Base-by-base conservation (phyloP, 2,797 vertebrate species). In the Malurus splendens region DNA sequence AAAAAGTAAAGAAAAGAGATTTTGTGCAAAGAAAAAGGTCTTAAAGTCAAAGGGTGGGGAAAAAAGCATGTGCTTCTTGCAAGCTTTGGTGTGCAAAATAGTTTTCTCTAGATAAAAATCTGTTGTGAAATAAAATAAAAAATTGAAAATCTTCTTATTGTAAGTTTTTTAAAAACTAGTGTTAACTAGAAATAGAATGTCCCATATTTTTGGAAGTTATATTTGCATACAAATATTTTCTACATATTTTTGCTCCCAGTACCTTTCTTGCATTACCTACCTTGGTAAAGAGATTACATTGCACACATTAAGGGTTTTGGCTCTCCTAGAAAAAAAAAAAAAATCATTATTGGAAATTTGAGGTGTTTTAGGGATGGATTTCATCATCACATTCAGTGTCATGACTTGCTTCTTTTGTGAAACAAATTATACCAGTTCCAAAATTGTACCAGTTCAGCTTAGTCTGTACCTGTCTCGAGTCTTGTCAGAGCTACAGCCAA, bases 161-260 rank as follows among this genome's bases (percentile, higher is more conserved):
- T 62, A 48, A 17, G 10, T 62, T 86, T 79, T 61, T 1, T 1
- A 54, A 68, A 90, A 76, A n/a, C 4, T 51, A 44, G 7, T 28
- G 4, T 50, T 28, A 75, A 33, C n/a, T 45, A 60, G 57, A 17
- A 27, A 73, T 81, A 41, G 39, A 57, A 28, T 67, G 11, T 77
- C 27, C 38, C 30, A 20, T 78, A 10, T 41, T 72, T 83, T 87
- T 68, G 15, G 7, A 75, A 90, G 4, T 75, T 84, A 4, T 24
- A 27, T 93, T 86, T 91, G 8, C 42, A 42, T 70, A 25, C 44
- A 79, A 36, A 79, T 55, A 70, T 76, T 90, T 45, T 83, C 51
- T 66, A 22, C 3, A 5, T 25, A 12, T 42, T 44, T 74, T 65
- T 80, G 25, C 12, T 88, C 71, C n/a, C 30, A 51, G 41, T 13